Evolutionary conservation across 2,888 invertebrate species (phyloP).

Genomic region (Pammene aurita): DNA sequence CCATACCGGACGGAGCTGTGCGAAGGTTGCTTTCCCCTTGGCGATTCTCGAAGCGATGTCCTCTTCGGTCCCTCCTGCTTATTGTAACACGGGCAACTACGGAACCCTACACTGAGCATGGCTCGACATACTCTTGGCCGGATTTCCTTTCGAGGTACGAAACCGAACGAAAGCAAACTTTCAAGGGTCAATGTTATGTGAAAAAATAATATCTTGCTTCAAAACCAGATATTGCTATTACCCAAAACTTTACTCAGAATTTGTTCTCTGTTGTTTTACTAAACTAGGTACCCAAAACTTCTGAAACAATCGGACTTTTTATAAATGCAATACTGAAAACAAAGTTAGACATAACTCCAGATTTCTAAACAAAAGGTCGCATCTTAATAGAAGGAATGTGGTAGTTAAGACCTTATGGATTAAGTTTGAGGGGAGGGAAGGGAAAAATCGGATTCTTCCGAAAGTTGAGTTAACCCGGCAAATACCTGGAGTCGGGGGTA

Average conservation of each 20-base stretch:
- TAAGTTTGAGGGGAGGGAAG: background rate
- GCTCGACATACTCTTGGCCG: too few relatives aligned
- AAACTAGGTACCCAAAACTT: slow-evolving; percentile 23
- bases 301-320: slow-evolving; percentile 1
- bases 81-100: too few relatives aligned
- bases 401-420: slow-evolving; percentile 8
- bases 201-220: too few relatives aligned
- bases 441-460: slow-evolving; percentile 37
- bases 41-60: too few relatives aligned
- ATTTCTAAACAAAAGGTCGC: background rate
- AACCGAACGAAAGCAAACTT: too few relatives aligned
- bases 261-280: slow-evolving; percentile 6
- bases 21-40: too few relatives aligned
- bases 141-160: too few relatives aligned
- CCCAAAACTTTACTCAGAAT: background rate
- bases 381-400: background rate
- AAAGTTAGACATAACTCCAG: slow-evolving; percentile 7
- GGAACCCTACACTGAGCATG: too few relatives aligned
- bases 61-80: too few relatives aligned
- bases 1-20: too few relatives aligned
- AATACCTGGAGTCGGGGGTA: slow-evolving; percentile 37
- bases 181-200: background rate
- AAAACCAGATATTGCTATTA: background rate
- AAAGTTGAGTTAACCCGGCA: slow-evolving; percentile 30
- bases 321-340: slow-evolving; percentile 24